phyloP scores from a whole-genome alignment of 2,797 vertebrate genomes.

The Acrocephalus scirpaceus region DNA sequence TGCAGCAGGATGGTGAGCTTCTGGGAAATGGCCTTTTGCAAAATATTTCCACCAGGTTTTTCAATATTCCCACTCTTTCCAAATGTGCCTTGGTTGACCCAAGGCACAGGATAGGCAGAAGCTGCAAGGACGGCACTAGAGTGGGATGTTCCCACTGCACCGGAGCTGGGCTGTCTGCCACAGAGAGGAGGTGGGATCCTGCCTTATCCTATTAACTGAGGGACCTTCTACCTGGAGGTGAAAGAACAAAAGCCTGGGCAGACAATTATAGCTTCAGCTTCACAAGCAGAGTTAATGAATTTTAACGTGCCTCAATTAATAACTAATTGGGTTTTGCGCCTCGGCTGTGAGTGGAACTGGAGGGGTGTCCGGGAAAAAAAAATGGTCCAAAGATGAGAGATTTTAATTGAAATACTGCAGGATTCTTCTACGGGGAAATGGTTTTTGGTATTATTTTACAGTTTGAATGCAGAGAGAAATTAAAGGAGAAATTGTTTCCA shows the following conservation, averaged over 20 bases:
- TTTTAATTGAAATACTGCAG: constrained; percentile 58
- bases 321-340: constrained; percentile 83
- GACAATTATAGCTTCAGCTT: constrained; percentile 84
- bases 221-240: constrained; percentile 71
- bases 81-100: not conserved
- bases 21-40: not conserved
- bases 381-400: not conserved
- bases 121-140: not conserved
- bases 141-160: not conserved
- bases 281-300: constrained; percentile 85
- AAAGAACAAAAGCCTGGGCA: constrained; percentile 78
- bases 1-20: not conserved
- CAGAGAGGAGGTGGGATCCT: not conserved
- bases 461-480: not conserved
- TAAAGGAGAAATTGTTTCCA: not conserved
- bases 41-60: not conserved
- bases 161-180: not conserved
- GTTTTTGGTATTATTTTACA: not conserved
- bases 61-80: not conserved
- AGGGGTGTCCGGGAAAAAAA: constrained; percentile 20
- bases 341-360: constrained; percentile 50
- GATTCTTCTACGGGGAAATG: not conserved
- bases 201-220: not conserved
- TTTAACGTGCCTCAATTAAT: constrained; percentile 87
- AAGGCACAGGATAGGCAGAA: not conserved